Evolutionary conservation across 2,888 invertebrate genomes (phyloP).

Genomic region (Junonia oenone): DNA sequence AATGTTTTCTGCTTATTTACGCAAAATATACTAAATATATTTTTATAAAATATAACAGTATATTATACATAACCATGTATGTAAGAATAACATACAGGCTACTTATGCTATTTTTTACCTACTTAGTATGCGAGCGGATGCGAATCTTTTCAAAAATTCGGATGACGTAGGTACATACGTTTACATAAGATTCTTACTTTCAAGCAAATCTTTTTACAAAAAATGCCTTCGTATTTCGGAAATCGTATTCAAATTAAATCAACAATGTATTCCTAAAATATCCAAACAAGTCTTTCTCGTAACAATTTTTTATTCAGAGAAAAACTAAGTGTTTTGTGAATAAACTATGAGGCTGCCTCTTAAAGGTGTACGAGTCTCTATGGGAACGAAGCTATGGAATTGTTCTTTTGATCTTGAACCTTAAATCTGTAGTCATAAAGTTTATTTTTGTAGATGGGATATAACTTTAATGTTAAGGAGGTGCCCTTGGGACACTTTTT

Average conservation of each 20-base stretch:
- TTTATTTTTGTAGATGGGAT: not conserved
- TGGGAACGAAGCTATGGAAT: too few relatives aligned
- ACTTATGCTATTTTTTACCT: too few relatives aligned
- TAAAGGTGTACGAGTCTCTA: constrained; percentile 5
- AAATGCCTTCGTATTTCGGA: not conserved
- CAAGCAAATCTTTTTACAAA: not conserved
- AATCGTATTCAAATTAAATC: too few relatives aligned
- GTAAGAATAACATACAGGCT: too few relatives aligned
- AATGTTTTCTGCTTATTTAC: too few relatives aligned
- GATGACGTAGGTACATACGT: too few relatives aligned
- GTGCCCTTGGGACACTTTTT: not conserved
- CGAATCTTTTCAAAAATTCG: too few relatives aligned
- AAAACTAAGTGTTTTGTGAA: constrained; percentile 26
- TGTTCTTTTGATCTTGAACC: not conserved
- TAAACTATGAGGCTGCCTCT: constrained; percentile 21
- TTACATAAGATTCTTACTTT: too few relatives aligned
- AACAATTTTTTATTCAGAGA: constrained; percentile 6
- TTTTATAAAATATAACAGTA: too few relatives aligned
- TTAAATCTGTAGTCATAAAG: not conserved
- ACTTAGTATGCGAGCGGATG: too few relatives aligned
- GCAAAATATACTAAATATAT: too few relatives aligned
- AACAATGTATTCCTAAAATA: not conserved
- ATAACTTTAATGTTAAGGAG: not conserved
- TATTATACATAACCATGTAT: too few relatives aligned
- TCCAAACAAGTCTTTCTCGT: not conserved